Conservation (phyloP, 2,113 vertebrate species). For the Neopipo cinnamomea region DNA sequence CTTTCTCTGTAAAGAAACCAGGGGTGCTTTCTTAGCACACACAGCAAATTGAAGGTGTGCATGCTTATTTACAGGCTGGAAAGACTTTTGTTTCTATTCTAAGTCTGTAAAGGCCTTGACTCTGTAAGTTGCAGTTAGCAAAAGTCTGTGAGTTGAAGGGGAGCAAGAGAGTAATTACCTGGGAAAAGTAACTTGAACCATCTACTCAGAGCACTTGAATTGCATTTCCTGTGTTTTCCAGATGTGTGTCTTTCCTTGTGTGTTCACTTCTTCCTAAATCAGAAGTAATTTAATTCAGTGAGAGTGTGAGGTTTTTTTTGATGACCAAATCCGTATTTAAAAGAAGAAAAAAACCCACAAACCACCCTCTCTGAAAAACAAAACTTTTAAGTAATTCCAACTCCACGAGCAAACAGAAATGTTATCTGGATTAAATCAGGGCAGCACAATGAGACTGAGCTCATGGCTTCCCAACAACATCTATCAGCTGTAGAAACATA, state of each 20-base stretch:
- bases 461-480: background rate
- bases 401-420: background rate
- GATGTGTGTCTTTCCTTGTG: constrained; percentile 12
- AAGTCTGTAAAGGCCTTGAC: background rate
- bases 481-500: background rate
- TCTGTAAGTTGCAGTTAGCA: background rate
- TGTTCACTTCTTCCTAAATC: constrained; percentile 22
- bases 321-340: background rate
- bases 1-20: background rate
- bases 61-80: background rate
- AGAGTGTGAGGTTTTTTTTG: background rate
- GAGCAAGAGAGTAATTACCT: constrained; percentile 25
- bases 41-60: background rate
- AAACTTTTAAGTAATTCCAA: background rate
- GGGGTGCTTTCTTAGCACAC: background rate
- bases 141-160: background rate
- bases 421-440: background rate
- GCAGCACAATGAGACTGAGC: background rate
- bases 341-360: background rate
- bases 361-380: background rate
- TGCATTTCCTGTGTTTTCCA: constrained; percentile 50
- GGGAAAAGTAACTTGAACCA: constrained; percentile 49
- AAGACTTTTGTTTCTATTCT: background rate
- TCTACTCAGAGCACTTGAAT: background rate
- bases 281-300: background rate